Percentiles rank a stretch among this genome's conserved stretches.
These are phyloP conservation scores for Condylostylus longicornis DNA, from an alignment of 1,140 invertebrate genomes.

Conservation along the genomic window DNA sequence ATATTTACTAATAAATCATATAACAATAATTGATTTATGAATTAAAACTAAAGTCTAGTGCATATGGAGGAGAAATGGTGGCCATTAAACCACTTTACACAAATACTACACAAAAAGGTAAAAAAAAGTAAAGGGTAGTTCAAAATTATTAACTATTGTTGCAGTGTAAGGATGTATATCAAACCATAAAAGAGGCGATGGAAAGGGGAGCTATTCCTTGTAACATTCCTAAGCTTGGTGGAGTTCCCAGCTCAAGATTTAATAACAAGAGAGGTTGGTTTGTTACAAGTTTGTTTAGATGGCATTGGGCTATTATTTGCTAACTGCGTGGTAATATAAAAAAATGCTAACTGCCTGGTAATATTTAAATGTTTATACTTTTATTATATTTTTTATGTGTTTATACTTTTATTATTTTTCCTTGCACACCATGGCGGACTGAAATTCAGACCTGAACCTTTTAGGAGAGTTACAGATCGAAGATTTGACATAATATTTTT, in stretches of 20 bases:
- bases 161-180: conserved; percentile 97
- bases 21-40: no score
- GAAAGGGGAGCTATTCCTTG: conserved; percentile 75
- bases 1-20: no score
- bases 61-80: conserved; percentile 81
- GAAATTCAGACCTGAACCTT: no score
- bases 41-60: conserved; percentile 95
- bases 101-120: conserved; percentile 99
- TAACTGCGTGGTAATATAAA: conserved; percentile 98
- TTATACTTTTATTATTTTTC: no score
- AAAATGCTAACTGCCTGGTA: no score
- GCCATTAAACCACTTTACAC: conserved; percentile 76
- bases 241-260: conserved; percentile 98
- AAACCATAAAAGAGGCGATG: conserved; percentile 98
- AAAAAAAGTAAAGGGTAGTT: no score
- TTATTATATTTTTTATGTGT: no score
- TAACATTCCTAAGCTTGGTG: conserved; percentile 79
- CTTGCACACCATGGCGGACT: no score
- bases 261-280: conserved; percentile 86
- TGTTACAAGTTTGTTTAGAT: conserved; percentile 98
- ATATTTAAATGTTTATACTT: no score
- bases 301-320: conserved; percentile 96
- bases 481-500: no score
- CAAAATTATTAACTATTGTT: no score
- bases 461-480: no score